These are phyloP conservation scores for Heliconius ethilla DNA, from an alignment of 2,888 invertebrate genomes.

Conservation along the genomic window DNA sequence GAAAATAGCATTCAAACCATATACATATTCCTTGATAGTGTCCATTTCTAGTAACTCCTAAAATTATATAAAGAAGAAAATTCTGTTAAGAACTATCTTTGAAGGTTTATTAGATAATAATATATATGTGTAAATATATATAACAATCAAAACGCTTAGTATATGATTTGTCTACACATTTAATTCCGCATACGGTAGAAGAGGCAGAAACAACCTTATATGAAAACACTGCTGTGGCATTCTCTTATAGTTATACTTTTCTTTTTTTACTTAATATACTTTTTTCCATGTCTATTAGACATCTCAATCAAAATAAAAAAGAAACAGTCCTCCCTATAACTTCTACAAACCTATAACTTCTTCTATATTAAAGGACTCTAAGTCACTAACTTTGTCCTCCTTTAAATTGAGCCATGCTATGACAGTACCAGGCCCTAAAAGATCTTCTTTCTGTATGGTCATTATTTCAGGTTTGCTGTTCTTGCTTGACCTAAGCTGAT, in stretches of 20 bases:
- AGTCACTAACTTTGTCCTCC: constrained; percentile 82
- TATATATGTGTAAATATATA: too few relatives aligned
- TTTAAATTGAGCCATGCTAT: constrained; percentile 86
- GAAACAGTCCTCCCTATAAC: not conserved
- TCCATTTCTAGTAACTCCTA: constrained; percentile 81
- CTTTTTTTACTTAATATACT: too few relatives aligned
- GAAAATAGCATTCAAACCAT: constrained; percentile 91
- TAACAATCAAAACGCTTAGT: too few relatives aligned
- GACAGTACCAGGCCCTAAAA: constrained; percentile 85
- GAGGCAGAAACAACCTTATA: too few relatives aligned
- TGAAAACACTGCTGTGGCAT: too few relatives aligned
- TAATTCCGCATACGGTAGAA: too few relatives aligned
- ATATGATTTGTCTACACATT: too few relatives aligned
- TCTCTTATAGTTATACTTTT: too few relatives aligned
- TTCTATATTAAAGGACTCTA: constrained; percentile 82
- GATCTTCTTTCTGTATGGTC: constrained; percentile 77
- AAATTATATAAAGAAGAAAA: constrained; percentile 24
- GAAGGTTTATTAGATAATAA: not conserved
- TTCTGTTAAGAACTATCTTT: too few relatives aligned
- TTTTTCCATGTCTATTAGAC: not conserved
- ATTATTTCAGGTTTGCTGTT: constrained; percentile 86
- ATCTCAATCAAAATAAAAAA: not conserved
- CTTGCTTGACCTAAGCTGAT: constrained; percentile 83
- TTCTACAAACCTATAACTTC: constrained; percentile 80
- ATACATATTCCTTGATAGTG: constrained; percentile 88